These are phyloP conservation scores for Cinclus mexicanus DNA, from an alignment of 2,113 vertebrate species.

Conservation along the genomic window DNA sequence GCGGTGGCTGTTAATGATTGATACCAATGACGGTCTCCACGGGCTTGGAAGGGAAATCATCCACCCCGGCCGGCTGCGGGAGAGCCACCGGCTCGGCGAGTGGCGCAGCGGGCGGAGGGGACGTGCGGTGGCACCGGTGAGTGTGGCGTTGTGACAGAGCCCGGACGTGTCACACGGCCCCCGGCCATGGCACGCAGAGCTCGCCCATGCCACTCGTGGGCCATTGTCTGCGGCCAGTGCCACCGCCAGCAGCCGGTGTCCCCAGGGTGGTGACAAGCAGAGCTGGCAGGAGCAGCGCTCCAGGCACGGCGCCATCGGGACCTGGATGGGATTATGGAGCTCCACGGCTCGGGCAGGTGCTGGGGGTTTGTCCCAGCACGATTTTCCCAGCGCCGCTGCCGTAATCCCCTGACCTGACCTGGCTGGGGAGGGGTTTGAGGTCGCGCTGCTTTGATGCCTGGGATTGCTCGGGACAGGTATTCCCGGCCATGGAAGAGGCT, in stretches of 20 bases:
- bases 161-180: background rate
- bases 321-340: background rate
- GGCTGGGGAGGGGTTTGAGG: background rate
- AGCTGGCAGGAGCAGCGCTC: background rate
- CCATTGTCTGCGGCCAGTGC: background rate
- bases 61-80: background rate
- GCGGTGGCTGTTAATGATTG: slow-evolving; percentile 79
- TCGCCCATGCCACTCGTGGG: fast-evolving
- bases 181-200: background rate
- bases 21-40: slow-evolving; percentile 55
- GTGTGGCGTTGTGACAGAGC: background rate
- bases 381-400: background rate
- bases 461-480: background rate
- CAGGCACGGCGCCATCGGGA: fast-evolving
- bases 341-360: background rate
- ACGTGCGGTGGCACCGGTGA: background rate
- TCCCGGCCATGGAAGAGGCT: background rate
- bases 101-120: background rate
- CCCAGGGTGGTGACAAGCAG: background rate
- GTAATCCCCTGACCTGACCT: background rate
- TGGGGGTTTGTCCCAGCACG: background rate
- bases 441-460: background rate
- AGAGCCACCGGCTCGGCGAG: background rate
- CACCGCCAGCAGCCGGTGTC: background rate
- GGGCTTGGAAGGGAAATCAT: slow-evolving; percentile 57